Conservation (phyloP, 2,113 vertebrate genomes). For the Nanorana parkeri region DNA sequence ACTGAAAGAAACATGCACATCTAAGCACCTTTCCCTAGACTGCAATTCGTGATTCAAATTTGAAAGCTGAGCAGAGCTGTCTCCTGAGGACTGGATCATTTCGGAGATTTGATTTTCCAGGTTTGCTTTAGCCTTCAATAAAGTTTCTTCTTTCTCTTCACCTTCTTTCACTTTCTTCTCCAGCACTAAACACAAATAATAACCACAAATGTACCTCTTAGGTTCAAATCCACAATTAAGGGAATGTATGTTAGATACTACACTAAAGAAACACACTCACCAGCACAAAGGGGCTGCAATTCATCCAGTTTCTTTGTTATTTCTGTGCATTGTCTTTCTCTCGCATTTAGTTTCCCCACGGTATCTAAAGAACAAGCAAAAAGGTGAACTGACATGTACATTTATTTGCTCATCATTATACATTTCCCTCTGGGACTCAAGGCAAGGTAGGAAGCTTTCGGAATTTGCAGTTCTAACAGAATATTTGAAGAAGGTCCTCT, state of each 20-base stretch:
- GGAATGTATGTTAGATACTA: neutral
- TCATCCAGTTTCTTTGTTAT: conserved; percentile 80
- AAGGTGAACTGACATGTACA: no score
- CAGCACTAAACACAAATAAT: conserved; percentile 72
- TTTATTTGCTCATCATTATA: no score
- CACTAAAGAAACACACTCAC: conserved; percentile 62
- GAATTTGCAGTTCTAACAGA: no score
- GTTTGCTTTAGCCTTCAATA: conserved; percentile 86
- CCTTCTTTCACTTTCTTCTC: conserved; percentile 83
- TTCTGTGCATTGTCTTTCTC: conserved; percentile 82
- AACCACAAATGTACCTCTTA: neutral
- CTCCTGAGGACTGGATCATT: conserved; percentile 91
- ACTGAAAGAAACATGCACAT: no score
- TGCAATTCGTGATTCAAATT: conserved; percentile 90
- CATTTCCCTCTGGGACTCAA: no score
- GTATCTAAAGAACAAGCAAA: conserved; percentile 77
- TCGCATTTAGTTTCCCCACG: conserved; percentile 79
- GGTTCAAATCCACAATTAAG: neutral
- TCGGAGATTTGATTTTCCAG: conserved; percentile 89
- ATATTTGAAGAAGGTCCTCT: no score
- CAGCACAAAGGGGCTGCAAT: conserved; percentile 74
- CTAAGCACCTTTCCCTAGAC: conserved; percentile 84
- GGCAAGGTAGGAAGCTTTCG: no score
- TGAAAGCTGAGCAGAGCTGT: conserved; percentile 88
- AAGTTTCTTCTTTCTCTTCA: conserved; percentile 82